Evolutionary conservation across 1,140 invertebrate species (phyloP).

Genomic region (Drosophila mauritiana): DNA sequence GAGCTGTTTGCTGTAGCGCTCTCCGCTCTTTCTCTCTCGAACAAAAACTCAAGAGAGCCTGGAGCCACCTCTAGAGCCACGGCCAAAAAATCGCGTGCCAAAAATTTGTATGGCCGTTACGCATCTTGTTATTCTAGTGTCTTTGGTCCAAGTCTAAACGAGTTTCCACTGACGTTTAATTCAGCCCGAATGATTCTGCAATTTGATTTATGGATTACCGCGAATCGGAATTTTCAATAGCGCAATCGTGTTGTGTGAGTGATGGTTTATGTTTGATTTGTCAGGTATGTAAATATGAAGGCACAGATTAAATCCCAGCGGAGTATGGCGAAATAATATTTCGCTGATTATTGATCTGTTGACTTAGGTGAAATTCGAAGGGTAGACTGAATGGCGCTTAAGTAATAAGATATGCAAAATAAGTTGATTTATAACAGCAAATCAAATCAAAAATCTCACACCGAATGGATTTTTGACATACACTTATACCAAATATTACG

Average conservation of each 20-base stretch:
- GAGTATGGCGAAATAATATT: slow-evolving; percentile 2
- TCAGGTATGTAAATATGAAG: slow-evolving; percentile 21
- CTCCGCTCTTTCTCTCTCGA: too few species aligned
- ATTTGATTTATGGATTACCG: slow-evolving; percentile 42
- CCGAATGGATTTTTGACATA: too few species aligned
- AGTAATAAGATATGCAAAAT: background rate
- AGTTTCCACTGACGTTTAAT: slow-evolving; percentile 45
- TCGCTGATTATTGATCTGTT: background rate
- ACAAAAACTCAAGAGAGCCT: too few species aligned
- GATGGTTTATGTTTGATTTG: slow-evolving; percentile 33
- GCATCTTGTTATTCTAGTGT: too few species aligned
- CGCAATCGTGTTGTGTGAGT: slow-evolving; percentile 4
- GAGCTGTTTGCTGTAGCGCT: too few species aligned
- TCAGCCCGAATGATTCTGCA: slow-evolving; percentile 41
- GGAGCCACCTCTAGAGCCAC: too few species aligned
- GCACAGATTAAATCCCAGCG: slow-evolving; percentile 20
- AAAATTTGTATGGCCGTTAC: too few species aligned
- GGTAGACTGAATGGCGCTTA: background rate
- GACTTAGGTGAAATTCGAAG: slow-evolving; percentile 1
- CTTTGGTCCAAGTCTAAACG: slow-evolving; percentile 46
- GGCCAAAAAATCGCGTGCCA: too few species aligned
- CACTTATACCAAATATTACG: slow-evolving; percentile 2
- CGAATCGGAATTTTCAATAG: slow-evolving; percentile 26
- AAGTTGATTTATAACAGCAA: too few species aligned
- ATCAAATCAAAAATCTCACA: too few species aligned